Conservation (phyloP, 2,113 vertebrate species). For the Danionella cerebrum region DNA sequence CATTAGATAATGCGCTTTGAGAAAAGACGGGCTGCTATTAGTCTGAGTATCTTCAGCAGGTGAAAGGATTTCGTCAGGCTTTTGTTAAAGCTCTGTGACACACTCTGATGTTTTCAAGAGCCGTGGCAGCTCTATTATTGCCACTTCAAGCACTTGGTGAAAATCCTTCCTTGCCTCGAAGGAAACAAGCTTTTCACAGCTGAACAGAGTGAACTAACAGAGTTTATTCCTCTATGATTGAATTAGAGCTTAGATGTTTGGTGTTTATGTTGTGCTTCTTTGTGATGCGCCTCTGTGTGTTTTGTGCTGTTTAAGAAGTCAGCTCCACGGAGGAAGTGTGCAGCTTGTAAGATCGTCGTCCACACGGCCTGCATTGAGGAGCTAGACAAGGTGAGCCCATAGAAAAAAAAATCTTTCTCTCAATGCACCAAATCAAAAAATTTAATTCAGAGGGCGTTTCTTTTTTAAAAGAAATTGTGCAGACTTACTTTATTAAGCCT, state of each 20-base stretch:
- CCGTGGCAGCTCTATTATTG: background rate
- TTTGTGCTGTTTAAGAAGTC: constrained; percentile 78
- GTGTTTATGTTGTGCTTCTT: background rate
- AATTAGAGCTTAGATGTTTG: background rate
- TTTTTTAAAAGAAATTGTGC: too few species aligned
- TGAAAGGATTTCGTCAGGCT: background rate
- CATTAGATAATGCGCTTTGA: constrained; percentile 18
- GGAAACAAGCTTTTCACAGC: constrained; percentile 6
- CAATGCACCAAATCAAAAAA: too few species aligned
- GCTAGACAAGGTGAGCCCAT: constrained; percentile 86
- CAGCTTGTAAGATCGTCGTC: constrained; percentile 93
- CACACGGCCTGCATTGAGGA: constrained; percentile 90
- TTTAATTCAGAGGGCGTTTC: too few species aligned
- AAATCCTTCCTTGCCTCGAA: background rate
- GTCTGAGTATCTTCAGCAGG: constrained; percentile 24
- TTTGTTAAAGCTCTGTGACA: constrained; percentile 3
- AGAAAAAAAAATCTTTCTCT: too few species aligned
- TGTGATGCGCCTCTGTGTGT: constrained; percentile 28
- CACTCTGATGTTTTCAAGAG: constrained; percentile 19
- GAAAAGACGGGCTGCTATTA: constrained; percentile 20
- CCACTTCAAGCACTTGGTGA: background rate
- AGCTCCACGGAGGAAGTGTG: constrained; percentile 88
- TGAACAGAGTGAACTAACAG: too few species aligned
- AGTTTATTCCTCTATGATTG: background rate
- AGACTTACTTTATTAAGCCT: too few species aligned